Percentiles rank a stretch among this genome's conserved stretches.
These are phyloP conservation scores for Therioaphis trifolii DNA, from an alignment of 2,888 invertebrate species.

Conservation along the genomic window DNA sequence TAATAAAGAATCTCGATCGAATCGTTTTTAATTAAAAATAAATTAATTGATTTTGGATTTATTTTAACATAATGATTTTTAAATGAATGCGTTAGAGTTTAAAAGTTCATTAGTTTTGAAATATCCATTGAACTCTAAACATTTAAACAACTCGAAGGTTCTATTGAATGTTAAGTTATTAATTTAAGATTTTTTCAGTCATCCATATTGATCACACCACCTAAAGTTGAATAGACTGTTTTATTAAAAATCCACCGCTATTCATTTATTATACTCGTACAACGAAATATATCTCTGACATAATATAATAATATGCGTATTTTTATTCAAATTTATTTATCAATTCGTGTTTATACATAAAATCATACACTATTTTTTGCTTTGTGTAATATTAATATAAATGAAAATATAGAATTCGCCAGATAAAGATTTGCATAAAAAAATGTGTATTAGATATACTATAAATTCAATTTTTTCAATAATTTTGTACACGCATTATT, in stretches of 20 bases:
- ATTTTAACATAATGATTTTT: slow-evolving; percentile 6
- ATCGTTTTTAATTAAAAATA: slow-evolving; percentile 13
- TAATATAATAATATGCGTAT: background rate
- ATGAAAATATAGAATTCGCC: too few species aligned
- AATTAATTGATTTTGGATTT: slow-evolving; percentile 13
- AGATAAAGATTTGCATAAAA: too few species aligned
- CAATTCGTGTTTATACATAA: background rate
- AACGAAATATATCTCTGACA: background rate
- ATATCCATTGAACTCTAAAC: background rate
- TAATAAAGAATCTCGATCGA: too few species aligned
- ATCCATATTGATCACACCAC: background rate
- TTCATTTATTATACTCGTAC: slow-evolving; percentile 5
- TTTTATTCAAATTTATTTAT: slow-evolving; percentile 35
- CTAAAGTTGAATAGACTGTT: background rate
- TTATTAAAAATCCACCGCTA: slow-evolving; percentile 13
- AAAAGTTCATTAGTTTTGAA: slow-evolving; percentile 29
- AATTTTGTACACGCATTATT: too few species aligned
- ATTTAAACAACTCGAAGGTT: background rate
- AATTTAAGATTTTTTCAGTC: slow-evolving; percentile 1
- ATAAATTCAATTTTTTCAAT: too few species aligned
- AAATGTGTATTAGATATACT: too few species aligned
- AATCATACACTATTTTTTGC: background rate
- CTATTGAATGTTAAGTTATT: slow-evolving; percentile 32
- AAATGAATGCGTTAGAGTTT: slow-evolving; percentile 9
- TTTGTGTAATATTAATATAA: background rate